Conservation (phyloP, 2,888 invertebrate genomes). For the Netelia virgata region DNA sequence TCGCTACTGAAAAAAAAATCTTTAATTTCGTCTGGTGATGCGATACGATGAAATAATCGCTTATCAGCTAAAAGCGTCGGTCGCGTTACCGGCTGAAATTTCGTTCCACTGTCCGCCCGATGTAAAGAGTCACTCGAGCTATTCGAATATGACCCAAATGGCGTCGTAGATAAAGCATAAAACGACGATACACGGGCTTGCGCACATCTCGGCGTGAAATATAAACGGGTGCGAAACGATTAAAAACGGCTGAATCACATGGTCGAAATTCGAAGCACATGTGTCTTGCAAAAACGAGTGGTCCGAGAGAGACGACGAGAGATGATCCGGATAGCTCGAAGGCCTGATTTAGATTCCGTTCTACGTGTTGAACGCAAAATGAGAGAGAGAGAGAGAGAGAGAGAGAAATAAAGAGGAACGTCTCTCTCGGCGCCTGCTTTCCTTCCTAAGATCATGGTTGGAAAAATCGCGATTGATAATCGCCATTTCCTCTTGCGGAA, state of each 20-base stretch:
- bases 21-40: no score
- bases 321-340: constrained; percentile 23
- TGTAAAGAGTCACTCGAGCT: constrained; percentile 1
- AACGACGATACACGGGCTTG: neutral
- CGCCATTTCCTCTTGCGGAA: constrained; percentile 54
- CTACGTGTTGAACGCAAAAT: neutral
- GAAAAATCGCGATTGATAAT: constrained; percentile 52
- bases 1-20: no score
- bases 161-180: constrained; percentile 1
- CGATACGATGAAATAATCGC: no score
- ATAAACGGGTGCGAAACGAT: constrained; percentile 20
- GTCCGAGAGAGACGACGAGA: neutral
- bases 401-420: neutral
- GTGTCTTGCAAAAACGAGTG: neutral
- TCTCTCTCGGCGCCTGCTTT: constrained; percentile 20
- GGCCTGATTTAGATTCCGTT: constrained; percentile 19
- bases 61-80: neutral
- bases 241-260: constrained; percentile 33
- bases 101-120: neutral
- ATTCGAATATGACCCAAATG: constrained; percentile 21
- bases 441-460: constrained; percentile 2
- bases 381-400: neutral
- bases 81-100: constrained; percentile 9
- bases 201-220: neutral
- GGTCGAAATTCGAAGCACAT: neutral